Evolutionary conservation across 2,888 invertebrate species (phyloP).

Genomic region (Troides aeacus): DNA sequence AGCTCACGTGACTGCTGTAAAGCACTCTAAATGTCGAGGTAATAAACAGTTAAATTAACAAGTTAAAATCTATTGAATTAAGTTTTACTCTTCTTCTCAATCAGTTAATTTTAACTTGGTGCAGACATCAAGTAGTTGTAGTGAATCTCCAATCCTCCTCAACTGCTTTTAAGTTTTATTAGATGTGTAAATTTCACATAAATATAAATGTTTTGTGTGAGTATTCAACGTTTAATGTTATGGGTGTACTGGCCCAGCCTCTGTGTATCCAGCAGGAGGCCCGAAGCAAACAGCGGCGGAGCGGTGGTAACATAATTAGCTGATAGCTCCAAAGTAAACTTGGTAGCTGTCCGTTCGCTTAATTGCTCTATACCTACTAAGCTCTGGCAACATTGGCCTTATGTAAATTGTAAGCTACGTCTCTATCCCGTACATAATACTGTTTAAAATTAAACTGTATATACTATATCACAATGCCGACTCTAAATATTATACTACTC

Average conservation of each 20-base stretch:
- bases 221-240: neutral
- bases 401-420: neutral
- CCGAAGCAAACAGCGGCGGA: neutral
- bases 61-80: too few species aligned
- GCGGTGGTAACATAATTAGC: slow-evolving; percentile 11
- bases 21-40: too few species aligned
- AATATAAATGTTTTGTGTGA: neutral
- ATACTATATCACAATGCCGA: too few species aligned
- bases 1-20: too few species aligned
- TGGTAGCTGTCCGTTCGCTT: neutral
- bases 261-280: neutral
- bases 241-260: neutral
- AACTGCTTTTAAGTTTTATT: too few species aligned
- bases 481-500: too few species aligned
- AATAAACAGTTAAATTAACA: too few species aligned
- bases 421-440: neutral
- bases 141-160: too few species aligned
- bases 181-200: too few species aligned
- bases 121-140: too few species aligned
- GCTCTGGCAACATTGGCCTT: neutral
- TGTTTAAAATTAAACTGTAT: neutral
- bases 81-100: too few species aligned
- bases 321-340: slow-evolving; percentile 6
- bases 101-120: too few species aligned
- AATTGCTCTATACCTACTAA: neutral